Evolutionary conservation across 2,797 vertebrate genomes (phyloP).

Genomic region (Melanogrammus aeglefinus): DNA sequence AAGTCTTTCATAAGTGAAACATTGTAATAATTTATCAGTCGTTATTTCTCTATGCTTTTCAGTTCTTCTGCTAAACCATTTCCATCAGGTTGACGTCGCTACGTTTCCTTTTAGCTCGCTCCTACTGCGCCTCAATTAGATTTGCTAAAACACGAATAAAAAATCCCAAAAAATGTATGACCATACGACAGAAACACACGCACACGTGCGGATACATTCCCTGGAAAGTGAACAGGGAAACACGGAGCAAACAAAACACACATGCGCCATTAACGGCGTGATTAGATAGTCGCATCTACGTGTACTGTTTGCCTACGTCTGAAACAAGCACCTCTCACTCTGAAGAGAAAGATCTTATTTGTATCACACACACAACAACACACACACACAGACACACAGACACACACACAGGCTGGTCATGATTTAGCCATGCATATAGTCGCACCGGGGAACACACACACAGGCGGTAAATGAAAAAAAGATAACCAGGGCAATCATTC

Average conservation of each 20-base stretch:
- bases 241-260: not conserved
- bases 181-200: not conserved
- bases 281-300: not conserved
- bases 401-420: constrained; percentile 42
- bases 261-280: not conserved
- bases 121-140: not conserved
- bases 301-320: not conserved
- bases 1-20: not conserved
- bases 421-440: constrained; percentile 50
- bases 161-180: not conserved
- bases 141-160: not conserved
- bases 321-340: not conserved
- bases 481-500: constrained; percentile 61
- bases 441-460: constrained; percentile 41
- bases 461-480: constrained; percentile 48
- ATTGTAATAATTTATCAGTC: not conserved
- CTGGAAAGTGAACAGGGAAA: not conserved
- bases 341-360: not conserved
- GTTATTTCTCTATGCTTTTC: not conserved
- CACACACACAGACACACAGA: constrained; percentile 13
- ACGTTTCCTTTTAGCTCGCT: not conserved
- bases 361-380: constrained; percentile 1
- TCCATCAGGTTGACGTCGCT: not conserved
- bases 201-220: not conserved
- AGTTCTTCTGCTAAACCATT: not conserved